These are phyloP conservation scores for Enteromius anoplus DNA, from an alignment of 2,797 vertebrate genomes.

Conservation along the genomic window DNA sequence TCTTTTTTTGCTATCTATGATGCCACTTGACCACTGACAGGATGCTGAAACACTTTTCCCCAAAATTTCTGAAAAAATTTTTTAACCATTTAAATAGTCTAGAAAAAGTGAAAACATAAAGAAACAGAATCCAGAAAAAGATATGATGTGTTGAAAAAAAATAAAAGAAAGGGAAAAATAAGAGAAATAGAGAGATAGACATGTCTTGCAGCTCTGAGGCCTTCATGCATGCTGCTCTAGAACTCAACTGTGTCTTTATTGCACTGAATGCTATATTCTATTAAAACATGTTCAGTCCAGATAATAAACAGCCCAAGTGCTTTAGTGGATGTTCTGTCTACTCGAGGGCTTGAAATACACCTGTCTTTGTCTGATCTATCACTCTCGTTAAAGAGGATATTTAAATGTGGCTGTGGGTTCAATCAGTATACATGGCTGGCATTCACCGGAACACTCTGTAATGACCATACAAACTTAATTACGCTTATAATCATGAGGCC, in stretches of 20 bases:
- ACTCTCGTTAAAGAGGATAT: conserved; percentile 50
- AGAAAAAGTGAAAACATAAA: no score
- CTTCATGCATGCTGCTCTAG: not conserved
- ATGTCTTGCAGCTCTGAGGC: not conserved
- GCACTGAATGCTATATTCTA: not conserved
- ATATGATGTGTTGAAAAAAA: not conserved
- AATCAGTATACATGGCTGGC: conserved; percentile 24
- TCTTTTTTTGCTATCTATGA: conserved; percentile 3
- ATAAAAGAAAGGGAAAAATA: not conserved
- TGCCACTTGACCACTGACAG: conserved; percentile 5
- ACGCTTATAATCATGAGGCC: conserved; percentile 29
- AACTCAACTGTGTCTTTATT: conserved; percentile 6
- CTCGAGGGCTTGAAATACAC: not conserved
- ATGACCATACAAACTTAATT: conserved; percentile 52
- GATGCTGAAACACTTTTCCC: not conserved
- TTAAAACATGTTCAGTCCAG: not conserved
- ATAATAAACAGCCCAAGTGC: not conserved
- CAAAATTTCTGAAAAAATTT: no score
- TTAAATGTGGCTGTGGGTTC: conserved; percentile 34
- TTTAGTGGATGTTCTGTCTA: not conserved
- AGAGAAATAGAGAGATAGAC: no score
- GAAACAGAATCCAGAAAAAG: not conserved
- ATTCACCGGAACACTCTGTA: conserved; percentile 43
- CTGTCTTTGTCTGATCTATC: conserved; percentile 50
- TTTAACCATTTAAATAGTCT: no score